phyloP scores from a whole-genome alignment of 2,888 invertebrate genomes.

The Papilio demoleus region DNA sequence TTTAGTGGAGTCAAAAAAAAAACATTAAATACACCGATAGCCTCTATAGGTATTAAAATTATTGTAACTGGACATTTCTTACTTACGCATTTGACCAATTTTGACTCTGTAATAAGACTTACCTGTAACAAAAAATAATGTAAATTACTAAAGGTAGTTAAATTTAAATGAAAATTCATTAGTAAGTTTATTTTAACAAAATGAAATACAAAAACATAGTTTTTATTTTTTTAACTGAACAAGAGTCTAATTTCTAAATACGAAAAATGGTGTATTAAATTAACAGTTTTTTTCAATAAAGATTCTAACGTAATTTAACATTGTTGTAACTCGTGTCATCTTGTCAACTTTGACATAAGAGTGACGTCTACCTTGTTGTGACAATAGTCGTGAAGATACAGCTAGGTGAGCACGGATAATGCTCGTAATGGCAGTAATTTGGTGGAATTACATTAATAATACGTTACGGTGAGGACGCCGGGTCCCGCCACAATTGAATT shows the following conservation, averaged over 20 bases:
- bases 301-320: constrained; percentile 1
- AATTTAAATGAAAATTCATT: too few species aligned
- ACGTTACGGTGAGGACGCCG: neutral
- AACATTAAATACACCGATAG: too few species aligned
- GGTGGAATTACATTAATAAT: constrained; percentile 32
- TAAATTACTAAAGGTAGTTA: constrained; percentile 32
- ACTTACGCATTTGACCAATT: neutral
- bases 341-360: constrained; percentile 10
- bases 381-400: constrained; percentile 31
- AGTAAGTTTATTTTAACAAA: too few species aligned
- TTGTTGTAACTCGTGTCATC: neutral
- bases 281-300: too few species aligned
- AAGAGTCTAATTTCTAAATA: too few species aligned
- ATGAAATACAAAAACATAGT: neutral
- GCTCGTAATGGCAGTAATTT: constrained; percentile 30
- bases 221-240: too few species aligned
- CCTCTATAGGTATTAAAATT: too few species aligned
- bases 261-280: too few species aligned
- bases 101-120: constrained; percentile 45
- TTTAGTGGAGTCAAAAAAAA: too few species aligned
- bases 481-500: constrained; percentile 52
- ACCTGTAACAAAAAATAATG: constrained; percentile 54
- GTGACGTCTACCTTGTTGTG: constrained; percentile 15
- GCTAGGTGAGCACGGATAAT: constrained; percentile 17
- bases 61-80: neutral